These are phyloP conservation scores for Scaptomyza pallida DNA, from an alignment of 1,140 invertebrate genomes.

Conservation along the genomic window DNA sequence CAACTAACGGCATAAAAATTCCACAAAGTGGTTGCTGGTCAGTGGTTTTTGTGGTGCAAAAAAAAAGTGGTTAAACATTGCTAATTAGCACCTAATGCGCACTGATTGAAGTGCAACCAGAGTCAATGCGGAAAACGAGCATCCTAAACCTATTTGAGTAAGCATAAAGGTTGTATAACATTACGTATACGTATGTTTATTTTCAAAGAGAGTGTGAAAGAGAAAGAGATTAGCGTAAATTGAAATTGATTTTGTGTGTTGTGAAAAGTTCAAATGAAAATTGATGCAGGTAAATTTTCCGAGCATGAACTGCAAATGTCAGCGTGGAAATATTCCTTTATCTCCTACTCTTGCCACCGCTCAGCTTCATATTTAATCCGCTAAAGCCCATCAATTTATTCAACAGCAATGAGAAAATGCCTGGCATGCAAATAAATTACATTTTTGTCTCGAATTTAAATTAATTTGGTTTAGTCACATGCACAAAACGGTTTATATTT, in stretches of 20 bases:
- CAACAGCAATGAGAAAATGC: slow-evolving; percentile 20
- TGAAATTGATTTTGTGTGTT: slow-evolving; percentile 55
- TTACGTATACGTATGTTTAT: slow-evolving; percentile 13
- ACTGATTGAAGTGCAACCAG: slow-evolving; percentile 25
- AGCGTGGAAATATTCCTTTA: too few species aligned
- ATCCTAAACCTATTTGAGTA: slow-evolving; percentile 23
- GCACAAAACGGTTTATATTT: slow-evolving; percentile 10
- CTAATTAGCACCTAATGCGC: slow-evolving; percentile 34
- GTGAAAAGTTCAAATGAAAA: slow-evolving; percentile 47
- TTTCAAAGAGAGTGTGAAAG: too few species aligned
- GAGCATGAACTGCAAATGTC: neutral
- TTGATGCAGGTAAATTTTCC: slow-evolving; percentile 39
- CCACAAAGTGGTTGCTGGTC: slow-evolving; percentile 17
- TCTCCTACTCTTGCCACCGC: neutral
- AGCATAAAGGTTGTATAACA: slow-evolving; percentile 8
- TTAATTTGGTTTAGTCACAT: slow-evolving; percentile 13
- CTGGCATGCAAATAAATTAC: slow-evolving; percentile 4
- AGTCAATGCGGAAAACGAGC: slow-evolving; percentile 1
- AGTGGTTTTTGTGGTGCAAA: slow-evolving; percentile 17
- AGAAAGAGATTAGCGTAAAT: slow-evolving; percentile 53
- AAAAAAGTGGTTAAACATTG: slow-evolving; percentile 26
- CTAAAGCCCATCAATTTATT: slow-evolving; percentile 48
- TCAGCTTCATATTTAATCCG: slow-evolving; percentile 21
- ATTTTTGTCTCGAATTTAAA: slow-evolving; percentile 9
- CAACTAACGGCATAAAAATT: slow-evolving; percentile 29